Percentiles rank a stretch among this genome's conserved stretches.
Evolutionary conservation across 2,888 invertebrate species (phyloP).

Genomic region (Yponomeuta cagnagella): DNA sequence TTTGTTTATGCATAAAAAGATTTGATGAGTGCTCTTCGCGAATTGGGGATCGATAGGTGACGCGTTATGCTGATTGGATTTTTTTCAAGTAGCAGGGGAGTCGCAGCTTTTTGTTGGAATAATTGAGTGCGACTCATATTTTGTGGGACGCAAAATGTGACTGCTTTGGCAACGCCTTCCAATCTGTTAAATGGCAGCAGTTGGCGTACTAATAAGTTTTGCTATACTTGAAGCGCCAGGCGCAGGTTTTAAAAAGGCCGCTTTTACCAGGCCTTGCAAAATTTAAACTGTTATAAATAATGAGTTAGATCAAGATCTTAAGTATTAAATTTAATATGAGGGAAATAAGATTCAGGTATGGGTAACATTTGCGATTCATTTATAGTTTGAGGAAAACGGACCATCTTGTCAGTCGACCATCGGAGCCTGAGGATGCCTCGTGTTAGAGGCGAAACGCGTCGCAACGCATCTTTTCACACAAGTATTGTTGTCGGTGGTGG

Average conservation of each 20-base stretch:
- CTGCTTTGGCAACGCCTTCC: neutral
- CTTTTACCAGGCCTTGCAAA: too few relatives aligned
- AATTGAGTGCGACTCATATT: constrained; percentile 66
- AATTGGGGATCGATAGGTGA: constrained; percentile 73
- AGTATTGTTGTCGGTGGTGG: too few relatives aligned
- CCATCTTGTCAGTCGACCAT: too few relatives aligned
- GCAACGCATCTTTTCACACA: too few relatives aligned
- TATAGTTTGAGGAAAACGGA: too few relatives aligned
- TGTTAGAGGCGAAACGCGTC: too few relatives aligned
- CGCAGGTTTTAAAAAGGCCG: neutral
- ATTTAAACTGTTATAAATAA: too few relatives aligned
- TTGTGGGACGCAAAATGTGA: constrained; percentile 33
- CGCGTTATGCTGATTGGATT: constrained; percentile 75
- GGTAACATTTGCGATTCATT: too few relatives aligned
- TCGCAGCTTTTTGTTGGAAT: constrained; percentile 49
- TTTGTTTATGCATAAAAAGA: constrained; percentile 69
- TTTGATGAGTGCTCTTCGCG: constrained; percentile 63
- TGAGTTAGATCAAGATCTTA: too few relatives aligned
- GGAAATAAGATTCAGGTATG: too few relatives aligned
- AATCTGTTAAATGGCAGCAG: neutral
- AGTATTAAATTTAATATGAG: too few relatives aligned
- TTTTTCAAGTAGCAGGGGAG: constrained; percentile 64
- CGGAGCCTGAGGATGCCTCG: too few relatives aligned
- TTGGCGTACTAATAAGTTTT: neutral
- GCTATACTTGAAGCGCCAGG: neutral